Conservation (phyloP, 2,113 vertebrate species). For the Laterallus jamaicensis region DNA sequence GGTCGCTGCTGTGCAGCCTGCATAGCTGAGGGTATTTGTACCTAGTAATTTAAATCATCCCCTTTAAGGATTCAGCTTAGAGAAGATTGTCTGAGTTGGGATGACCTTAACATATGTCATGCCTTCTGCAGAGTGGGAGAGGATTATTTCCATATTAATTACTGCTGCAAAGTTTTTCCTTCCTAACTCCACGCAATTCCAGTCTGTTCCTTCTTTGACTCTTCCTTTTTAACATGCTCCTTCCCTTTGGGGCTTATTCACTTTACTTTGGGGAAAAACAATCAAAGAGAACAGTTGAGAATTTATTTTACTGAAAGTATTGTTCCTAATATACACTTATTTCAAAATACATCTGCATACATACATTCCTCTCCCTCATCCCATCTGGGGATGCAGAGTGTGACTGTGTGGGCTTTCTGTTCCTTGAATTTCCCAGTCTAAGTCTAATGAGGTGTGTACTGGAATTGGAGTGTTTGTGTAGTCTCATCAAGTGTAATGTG, state of each 20-base stretch:
- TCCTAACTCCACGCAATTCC: not conserved
- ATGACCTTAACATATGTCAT: not conserved
- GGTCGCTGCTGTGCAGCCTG: not conserved
- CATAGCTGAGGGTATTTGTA: not conserved
- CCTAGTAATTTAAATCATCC: not conserved
- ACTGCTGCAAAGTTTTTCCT: not conserved
- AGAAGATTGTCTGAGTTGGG: conserved; percentile 23
- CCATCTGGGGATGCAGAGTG: not conserved
- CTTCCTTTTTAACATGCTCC: not conserved
- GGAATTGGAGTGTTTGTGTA: not conserved
- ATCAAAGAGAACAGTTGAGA: fast-evolving
- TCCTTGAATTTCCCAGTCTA: not conserved
- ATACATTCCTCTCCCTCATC: not conserved
- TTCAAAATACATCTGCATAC: not conserved
- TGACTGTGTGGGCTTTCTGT: not conserved
- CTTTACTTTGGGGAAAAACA: not conserved
- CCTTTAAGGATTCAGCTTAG: conserved; percentile 20
- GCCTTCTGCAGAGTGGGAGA: not conserved
- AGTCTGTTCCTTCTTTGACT: not conserved
- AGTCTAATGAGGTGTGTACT: not conserved
- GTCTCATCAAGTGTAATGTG: not conserved
- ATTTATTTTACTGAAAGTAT: not conserved
- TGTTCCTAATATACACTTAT: not conserved
- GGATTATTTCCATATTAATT: conserved; percentile 34
- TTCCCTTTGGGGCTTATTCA: not conserved